phyloP scores from a whole-genome alignment of 2,888 invertebrate genomes.

The Tryphoninae sp. region DNA sequence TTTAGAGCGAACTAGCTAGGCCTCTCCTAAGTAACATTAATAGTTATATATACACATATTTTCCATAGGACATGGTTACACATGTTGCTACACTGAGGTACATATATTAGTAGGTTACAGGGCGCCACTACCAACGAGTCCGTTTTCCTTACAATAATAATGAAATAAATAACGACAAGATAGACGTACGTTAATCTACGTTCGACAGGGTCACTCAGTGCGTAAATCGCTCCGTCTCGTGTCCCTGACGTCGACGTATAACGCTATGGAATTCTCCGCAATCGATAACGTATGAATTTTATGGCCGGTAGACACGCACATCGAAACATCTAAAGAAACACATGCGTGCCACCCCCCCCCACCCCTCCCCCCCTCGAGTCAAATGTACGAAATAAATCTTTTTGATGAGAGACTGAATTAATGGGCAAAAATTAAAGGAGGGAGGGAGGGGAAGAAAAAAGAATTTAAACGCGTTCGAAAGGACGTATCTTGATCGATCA shows the following conservation, averaged over 20 bases:
- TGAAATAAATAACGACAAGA: constrained; percentile 54
- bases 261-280: constrained; percentile 51
- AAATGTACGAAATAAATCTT: background rate
- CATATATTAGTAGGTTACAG: constrained; percentile 7
- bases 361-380: background rate
- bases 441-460: constrained; percentile 12
- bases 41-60: background rate
- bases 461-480: constrained; percentile 18
- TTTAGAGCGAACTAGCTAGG: constrained; percentile 31
- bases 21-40: constrained; percentile 20
- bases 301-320: constrained; percentile 37
- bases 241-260: constrained; percentile 30
- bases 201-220: constrained; percentile 35
- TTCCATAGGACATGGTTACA: constrained; percentile 8
- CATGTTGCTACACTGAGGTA: constrained; percentile 26
- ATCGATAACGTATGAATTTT: constrained; percentile 56
- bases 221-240: constrained; percentile 45
- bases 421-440: background rate
- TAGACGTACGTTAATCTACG: constrained; percentile 50
- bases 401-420: background rate
- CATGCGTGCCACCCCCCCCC: background rate
- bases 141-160: constrained; percentile 35
- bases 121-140: constrained; percentile 30
- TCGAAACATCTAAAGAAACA: constrained; percentile 14
- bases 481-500: constrained; percentile 37